Evolutionary conservation across 2,888 invertebrate genomes (phyloP).

Genomic region (Dichetophora obliterata): DNA sequence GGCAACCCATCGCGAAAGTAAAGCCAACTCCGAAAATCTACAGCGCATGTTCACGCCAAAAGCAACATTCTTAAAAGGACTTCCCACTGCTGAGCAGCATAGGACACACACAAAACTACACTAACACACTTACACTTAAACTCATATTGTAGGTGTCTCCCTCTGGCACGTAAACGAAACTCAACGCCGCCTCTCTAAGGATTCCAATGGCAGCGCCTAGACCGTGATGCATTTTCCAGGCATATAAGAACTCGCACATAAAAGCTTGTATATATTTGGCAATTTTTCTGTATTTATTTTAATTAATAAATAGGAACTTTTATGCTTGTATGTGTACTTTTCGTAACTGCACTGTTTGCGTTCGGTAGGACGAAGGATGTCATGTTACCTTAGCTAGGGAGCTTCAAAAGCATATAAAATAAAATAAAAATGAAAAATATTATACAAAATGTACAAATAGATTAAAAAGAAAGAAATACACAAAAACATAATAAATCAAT

Average conservation of each 20-base stretch:
- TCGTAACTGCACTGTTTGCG: neutral
- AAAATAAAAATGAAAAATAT: conserved; percentile 21
- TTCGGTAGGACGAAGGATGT: conserved; percentile 46
- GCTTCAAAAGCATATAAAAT: conserved; percentile 15
- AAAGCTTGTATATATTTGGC: conserved; percentile 45
- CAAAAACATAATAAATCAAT: conserved; percentile 36
- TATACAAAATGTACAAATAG: neutral
- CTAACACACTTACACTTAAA: neutral
- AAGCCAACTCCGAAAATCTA: conserved; percentile 46
- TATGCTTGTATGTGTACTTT: conserved; percentile 9
- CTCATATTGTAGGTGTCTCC: conserved; percentile 45
- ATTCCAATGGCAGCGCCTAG: conserved; percentile 55
- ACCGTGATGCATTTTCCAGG: conserved; percentile 45
- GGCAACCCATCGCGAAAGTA: neutral
- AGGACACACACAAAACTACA: neutral
- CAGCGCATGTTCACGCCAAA: conserved; percentile 49
- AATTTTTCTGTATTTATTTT: conserved; percentile 54
- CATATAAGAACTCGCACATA: conserved; percentile 14
- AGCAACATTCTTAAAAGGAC: conserved; percentile 52
- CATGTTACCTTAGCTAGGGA: conserved; percentile 47
- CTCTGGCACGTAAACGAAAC: conserved; percentile 41
- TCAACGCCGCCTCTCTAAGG: conserved; percentile 57
- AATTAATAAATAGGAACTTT: conserved; percentile 62
- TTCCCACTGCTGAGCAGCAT: conserved; percentile 53
- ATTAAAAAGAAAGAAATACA: neutral